These are phyloP conservation scores for Sitta europaea DNA, from an alignment of 2,113 vertebrate species.

Conservation along the genomic window DNA sequence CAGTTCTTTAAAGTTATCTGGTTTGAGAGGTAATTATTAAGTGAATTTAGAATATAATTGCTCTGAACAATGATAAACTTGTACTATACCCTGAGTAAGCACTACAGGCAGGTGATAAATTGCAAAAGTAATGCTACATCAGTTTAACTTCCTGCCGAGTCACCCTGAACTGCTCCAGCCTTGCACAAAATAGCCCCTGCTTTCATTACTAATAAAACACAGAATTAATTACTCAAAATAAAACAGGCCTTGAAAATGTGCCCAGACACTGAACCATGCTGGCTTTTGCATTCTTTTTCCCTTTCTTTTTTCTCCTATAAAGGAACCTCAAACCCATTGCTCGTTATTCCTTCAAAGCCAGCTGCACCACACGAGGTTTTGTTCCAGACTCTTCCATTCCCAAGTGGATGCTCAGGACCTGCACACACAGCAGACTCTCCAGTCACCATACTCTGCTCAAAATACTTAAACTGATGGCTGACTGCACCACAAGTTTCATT, in stretches of 20 bases:
- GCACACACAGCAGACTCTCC: not conserved
- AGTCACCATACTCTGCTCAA: not conserved
- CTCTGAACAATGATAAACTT: constrained; percentile 55
- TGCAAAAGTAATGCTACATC: constrained; percentile 38
- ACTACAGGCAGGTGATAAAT: constrained; percentile 69
- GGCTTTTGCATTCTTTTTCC: not conserved
- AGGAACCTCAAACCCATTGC: not conserved
- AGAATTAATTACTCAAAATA: constrained; percentile 68
- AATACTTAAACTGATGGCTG: not conserved
- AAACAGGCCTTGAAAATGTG: constrained; percentile 41
- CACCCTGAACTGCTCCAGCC: constrained; percentile 50
- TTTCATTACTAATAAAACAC: constrained; percentile 59
- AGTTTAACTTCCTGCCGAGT: constrained; percentile 59
- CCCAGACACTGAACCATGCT: constrained; percentile 2
- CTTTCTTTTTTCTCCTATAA: not conserved
- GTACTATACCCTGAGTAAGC: constrained; percentile 53
- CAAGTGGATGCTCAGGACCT: not conserved
- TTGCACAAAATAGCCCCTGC: constrained; percentile 32
- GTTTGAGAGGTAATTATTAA: constrained; percentile 17
- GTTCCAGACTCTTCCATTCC: not conserved
- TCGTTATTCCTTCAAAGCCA: not conserved
- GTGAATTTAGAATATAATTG: constrained; percentile 32
- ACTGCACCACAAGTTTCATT: not conserved
- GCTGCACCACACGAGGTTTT: not conserved
- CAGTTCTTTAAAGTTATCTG: not conserved